Base-by-base conservation (phyloP, 2,888 invertebrate species). In the Drosophila nigritarsus region DNA sequence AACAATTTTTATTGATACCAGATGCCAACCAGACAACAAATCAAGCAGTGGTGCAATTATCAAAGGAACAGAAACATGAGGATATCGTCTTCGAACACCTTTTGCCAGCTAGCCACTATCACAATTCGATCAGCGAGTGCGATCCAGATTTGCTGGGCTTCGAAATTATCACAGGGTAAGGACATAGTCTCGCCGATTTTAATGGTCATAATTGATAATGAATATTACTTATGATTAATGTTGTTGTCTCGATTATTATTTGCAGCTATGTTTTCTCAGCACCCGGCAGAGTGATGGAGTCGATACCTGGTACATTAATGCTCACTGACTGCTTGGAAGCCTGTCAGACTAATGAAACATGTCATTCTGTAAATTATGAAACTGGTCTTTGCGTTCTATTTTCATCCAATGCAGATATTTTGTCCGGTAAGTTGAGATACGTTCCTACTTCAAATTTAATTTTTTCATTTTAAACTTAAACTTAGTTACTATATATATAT, bases 331-430 rank as follows among this genome's bases (percentile, higher is more conserved):
- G 98, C 94, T 95, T 98, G 91, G 97, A 98, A 94, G 97, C 97
- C 91, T 98, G 98, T 94, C 97, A 97, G 93, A 95, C 95, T 91
- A 98, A 98, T 94, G 97, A 97, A 94, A 96, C 97, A 91, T 98
- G 98, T 94, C 96, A 96, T 92, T 96, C 98, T 83, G 97, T 98
- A 94, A 98, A 98, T 95, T 98, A 98, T 94, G 98, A 98, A 94
- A 98, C 98, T 72, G 98, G 98, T 78, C 95, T 98, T 61, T 98
- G 98, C 94, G 97, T 98, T 84, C 95, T 98, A 82, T 98, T 98
- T 95, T 97, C 66, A 53, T 71, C 65, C 66, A 97, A 97, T 93
- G 97, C 98, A 83, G 97, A 98, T 94, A 96, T 96, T 93, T 94
- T 97, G 92, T 97, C 97, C 94, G 97, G 98, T 98, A 29, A 27